Base-by-base conservation (phyloP, 2,113 vertebrate species). In the Thomomys bottae region DNA sequence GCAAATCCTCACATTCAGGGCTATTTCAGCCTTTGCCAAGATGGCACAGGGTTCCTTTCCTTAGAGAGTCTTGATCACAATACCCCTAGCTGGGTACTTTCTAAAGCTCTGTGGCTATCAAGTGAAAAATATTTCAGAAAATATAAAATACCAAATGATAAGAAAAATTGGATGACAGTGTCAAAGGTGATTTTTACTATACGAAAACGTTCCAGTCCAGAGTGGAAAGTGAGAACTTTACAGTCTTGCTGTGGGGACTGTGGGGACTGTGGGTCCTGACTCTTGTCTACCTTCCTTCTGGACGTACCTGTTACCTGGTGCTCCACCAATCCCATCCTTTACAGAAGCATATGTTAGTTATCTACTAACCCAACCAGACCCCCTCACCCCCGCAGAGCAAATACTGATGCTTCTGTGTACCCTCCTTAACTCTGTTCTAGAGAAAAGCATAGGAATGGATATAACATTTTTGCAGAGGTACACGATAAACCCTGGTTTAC, bases 21-120 rank as follows among this genome's bases (percentile, higher is more conserved):
- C 76, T 93, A 89, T 95, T 94, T 94, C 61, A 63, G 89, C 70
- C n/a, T 84, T 92, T 76, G 66, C 87, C 79, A 78, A 91, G 71
- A 91, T 83, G 88, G 83, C 83, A 61, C 79, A 92, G 90, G 79
- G 82, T 90, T 95, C 79, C 93, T 85, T 82, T 87, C 93, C 78
- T 91, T 88, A 87, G 90, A 94, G 89, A 92, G 66, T 54, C 78
- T 49, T 68, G 57, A 66, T 64, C 64, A 21, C 59, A 75, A n/a
- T 84, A 21, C 42, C 75, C n/a, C 49, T 71, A 40, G 54, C 67
- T 5, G 40, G 12, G 45, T 26, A 24, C 72, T 88, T 93, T 90
- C 75, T 86, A 40, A 71, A 82, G 20, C 63, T 40, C 26, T 30
- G 38, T 36, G 70, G 59, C 68, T 91, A 15, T 49, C 49, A 70